phyloP scores from a whole-genome alignment of 2,797 vertebrate genomes.

The Xerus rutilus region DNA sequence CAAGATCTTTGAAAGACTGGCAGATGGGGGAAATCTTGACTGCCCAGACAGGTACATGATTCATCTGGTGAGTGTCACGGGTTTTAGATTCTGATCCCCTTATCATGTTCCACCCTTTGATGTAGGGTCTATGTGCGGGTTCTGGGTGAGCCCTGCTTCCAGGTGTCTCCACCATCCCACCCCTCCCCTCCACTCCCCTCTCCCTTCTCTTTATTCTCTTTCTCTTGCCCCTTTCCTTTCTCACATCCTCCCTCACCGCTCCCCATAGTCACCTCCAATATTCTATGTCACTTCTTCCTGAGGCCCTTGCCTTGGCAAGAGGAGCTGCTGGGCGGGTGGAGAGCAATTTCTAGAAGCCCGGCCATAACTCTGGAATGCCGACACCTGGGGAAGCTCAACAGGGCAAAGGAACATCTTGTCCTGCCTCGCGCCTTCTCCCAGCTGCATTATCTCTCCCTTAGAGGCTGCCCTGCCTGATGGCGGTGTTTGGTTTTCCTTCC shows the following conservation, averaged over 20 bases:
- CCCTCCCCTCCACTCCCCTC: rapidly evolving
- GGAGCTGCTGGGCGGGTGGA: not conserved
- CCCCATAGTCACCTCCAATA: not conserved
- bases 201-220: rapidly evolving
- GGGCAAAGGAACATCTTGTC: not conserved
- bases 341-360: too few species aligned
- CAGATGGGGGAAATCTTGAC: too few species aligned
- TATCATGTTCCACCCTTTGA: not conserved
- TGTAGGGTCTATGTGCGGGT: not conserved
- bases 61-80: not conserved
- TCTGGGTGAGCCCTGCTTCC: not conserved
- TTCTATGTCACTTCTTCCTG: not conserved
- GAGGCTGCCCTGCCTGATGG: not conserved
- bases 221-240: too few species aligned
- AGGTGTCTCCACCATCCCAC: not conserved
- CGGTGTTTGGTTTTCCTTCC: not conserved
- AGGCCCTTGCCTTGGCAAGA: not conserved
- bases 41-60: not conserved
- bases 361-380: too few species aligned
- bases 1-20: not conserved
- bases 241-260: not conserved
- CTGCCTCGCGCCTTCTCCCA: not conserved
- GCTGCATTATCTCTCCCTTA: not conserved
- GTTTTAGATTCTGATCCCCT: not conserved
- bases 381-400: not conserved